Base-by-base conservation (phyloP, 1,140 invertebrate species). In the Macrostomum lignano region DNA sequence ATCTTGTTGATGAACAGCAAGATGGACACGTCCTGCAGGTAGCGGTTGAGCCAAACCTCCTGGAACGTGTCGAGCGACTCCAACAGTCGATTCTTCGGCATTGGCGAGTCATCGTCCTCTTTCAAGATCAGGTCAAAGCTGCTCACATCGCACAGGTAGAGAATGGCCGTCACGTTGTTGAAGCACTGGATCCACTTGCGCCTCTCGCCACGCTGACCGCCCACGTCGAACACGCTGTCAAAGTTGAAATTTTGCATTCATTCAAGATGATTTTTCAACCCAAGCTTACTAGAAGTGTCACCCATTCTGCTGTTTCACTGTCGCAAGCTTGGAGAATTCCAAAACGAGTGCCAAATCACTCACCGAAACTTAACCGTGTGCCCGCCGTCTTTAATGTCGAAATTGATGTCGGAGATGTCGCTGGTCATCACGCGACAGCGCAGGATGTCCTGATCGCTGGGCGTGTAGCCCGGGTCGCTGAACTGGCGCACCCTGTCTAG, bases 131-230 rank as follows among this genome's bases (percentile, higher is more conserved):
- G 68, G 48, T 77, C 73, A 48, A 71, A 77, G 47, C 72, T 69
- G 42, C 70, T 72, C 38, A 65, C 66, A 3, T 72, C 71, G 2
- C 72, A 71, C 25, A 77, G 44, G 49, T 74, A 76, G 43, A 74
- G 61, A 28, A 76, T 67, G 1, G 71, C 72, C 38, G 72, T 64
- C 36, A 75, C 73, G 13, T 70, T 71, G 49, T 74, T 73, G 45
- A 77, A 76, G 2, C 72, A 70, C 62, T 72, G 55, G 38, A 74
- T 74, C 74, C 73, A 76, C 49, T 74, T 74, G 42, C 70, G 70
- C 17, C 74, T 54, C 47, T 77, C 71, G 7, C 73, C 73, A 37
- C 71, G 55, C 52, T 79, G 75, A 0, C 75, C 75, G 1, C 60
- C 60, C 9, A 62, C 60, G 37, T 62, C 60, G 31, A 52, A 58